Evolutionary conservation across 2,113 vertebrate genomes (phyloP).

Genomic region (Natator depressus): DNA sequence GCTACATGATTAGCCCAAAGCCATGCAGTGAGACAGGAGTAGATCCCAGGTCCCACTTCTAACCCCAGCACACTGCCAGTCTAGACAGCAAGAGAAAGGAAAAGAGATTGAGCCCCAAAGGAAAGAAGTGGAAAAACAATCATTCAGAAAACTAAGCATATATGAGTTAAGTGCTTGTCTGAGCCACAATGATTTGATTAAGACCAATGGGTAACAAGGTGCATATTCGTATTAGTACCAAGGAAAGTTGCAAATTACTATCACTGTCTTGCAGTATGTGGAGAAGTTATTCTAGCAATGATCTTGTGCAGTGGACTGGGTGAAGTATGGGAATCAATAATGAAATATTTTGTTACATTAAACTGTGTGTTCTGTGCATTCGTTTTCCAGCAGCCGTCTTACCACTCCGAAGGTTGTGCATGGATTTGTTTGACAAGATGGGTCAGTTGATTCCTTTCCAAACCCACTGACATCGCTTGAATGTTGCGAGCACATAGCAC

Average conservation of each 20-base stretch:
- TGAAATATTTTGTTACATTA: conserved; percentile 23
- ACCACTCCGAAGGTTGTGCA: conserved; percentile 1
- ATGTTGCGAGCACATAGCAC: neutral
- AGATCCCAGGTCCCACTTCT: neutral
- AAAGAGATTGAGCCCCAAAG: neutral
- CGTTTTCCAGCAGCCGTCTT: conserved; percentile 6
- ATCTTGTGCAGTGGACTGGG: neutral
- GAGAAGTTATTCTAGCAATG: neutral
- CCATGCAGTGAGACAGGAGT: neutral
- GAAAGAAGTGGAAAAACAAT: neutral
- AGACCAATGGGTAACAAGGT: neutral
- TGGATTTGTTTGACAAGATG: neutral
- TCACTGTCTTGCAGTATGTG: neutral
- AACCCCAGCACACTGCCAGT: neutral
- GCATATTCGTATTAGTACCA: neutral
- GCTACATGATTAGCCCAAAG: neutral
- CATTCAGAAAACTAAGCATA: neutral
- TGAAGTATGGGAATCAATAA: conserved; percentile 12
- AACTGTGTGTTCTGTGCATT: neutral
- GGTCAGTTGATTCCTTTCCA: conserved; percentile 2
- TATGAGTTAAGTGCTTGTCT: neutral
- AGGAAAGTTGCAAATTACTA: neutral
- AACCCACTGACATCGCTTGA: neutral
- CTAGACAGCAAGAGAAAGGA: neutral
- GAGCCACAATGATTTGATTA: neutral